Conservation (phyloP, 2,888 invertebrate genomes). For the Dicroscelio sp. region DNA sequence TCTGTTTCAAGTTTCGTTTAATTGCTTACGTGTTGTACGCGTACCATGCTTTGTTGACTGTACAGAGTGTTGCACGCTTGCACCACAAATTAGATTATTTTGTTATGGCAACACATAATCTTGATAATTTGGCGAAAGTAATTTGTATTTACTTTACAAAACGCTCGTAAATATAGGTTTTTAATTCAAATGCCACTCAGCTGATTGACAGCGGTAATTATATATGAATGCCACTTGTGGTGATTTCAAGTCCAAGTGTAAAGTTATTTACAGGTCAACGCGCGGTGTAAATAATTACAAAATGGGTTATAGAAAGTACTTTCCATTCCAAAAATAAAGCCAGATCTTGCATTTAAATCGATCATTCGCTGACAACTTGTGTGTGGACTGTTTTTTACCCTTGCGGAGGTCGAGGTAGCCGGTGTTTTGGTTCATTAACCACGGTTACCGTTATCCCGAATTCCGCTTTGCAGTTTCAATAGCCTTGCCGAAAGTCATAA, state of each 20-base stretch:
- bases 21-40: slow-evolving; percentile 36
- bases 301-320: slow-evolving; percentile 74
- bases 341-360: slow-evolving; percentile 59
- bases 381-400: slow-evolving; percentile 63
- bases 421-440: slow-evolving; percentile 84
- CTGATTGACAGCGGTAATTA: background rate
- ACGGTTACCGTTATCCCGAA: slow-evolving; percentile 86
- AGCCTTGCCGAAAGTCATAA: slow-evolving; percentile 76
- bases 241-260: background rate
- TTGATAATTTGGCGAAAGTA: slow-evolving; percentile 50
- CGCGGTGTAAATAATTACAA: slow-evolving; percentile 55
- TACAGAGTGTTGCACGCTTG: slow-evolving; percentile 6
- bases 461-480: slow-evolving; percentile 83
- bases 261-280: slow-evolving; percentile 45
- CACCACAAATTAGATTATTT: slow-evolving; percentile 42
- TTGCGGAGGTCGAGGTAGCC: slow-evolving; percentile 64
- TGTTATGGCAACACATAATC: slow-evolving; percentile 24
- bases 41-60: slow-evolving; percentile 39
- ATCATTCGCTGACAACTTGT: slow-evolving; percentile 34
- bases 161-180: background rate
- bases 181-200: background rate
- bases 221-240: too few relatives aligned
- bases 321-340: slow-evolving; percentile 65
- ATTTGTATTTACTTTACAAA: slow-evolving; percentile 36
- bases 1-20: slow-evolving; percentile 39